phyloP scores from a whole-genome alignment of 2,888 invertebrate species.

The Drosophila tanythrix region DNA sequence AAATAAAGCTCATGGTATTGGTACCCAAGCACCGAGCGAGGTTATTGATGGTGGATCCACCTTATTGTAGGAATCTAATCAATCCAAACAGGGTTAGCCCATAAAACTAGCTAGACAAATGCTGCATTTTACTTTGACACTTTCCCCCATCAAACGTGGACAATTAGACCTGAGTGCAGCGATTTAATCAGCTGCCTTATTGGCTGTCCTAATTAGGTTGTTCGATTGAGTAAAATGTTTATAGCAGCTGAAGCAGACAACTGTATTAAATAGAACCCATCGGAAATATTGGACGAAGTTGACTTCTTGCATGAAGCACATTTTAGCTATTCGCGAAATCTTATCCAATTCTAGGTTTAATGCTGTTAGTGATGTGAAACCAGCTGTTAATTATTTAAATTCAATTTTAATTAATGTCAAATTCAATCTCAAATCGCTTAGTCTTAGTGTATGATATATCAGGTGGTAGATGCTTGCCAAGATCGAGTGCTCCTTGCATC shows the following conservation, averaged over 20 bases:
- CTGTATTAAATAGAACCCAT: neutral
- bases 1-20: slow-evolving; percentile 33
- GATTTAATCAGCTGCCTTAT: neutral
- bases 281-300: no score
- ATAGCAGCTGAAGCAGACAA: neutral
- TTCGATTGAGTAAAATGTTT: neutral
- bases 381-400: neutral
- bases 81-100: slow-evolving; percentile 26
- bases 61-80: neutral
- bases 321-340: neutral
- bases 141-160: neutral
- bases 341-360: neutral
- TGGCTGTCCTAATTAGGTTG: neutral
- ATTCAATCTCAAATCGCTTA: neutral
- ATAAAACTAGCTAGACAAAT: neutral
- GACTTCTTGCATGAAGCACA: neutral
- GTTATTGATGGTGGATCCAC: neutral
- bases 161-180: neutral
- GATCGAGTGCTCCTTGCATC: neutral
- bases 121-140: neutral
- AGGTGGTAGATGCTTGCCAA: neutral
- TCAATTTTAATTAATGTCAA: neutral
- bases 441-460: neutral
- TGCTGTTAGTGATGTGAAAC: no score
- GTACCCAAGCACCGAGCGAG: neutral